phyloP scores from a whole-genome alignment of 1,140 invertebrate species.

The Chironomus tepperi region DNA sequence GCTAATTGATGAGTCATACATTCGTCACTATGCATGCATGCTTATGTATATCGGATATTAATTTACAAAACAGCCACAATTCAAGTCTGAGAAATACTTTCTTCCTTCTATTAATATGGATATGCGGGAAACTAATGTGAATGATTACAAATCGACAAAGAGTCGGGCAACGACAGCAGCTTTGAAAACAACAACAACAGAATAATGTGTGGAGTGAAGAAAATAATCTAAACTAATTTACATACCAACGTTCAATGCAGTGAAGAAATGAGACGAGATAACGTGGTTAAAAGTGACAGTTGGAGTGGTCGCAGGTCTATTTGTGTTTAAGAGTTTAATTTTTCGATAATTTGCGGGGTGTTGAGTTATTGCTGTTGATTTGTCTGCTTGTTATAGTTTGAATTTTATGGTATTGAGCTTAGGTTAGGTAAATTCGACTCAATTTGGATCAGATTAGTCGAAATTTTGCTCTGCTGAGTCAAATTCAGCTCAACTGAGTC shows the following conservation, averaged over 20 bases:
- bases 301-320: neutral
- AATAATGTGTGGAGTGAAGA: neutral
- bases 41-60: too few relatives aligned
- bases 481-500: too few relatives aligned
- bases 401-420: too few relatives aligned
- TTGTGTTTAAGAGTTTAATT: too few relatives aligned
- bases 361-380: too few relatives aligned
- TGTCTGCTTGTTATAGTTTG: too few relatives aligned
- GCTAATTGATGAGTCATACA: constrained; percentile 1
- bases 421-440: too few relatives aligned
- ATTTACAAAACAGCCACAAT: too few relatives aligned
- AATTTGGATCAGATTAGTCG: too few relatives aligned
- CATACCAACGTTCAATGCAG: neutral
- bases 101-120: neutral
- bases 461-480: too few relatives aligned
- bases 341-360: too few relatives aligned
- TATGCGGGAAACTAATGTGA: neutral
- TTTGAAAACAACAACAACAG: neutral
- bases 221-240: constrained; percentile 3
- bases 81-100: neutral
- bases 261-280: neutral
- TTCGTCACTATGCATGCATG: neutral
- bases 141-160: constrained; percentile 7
- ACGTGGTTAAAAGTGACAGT: neutral
- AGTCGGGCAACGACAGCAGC: neutral